Evolutionary conservation across 2,888 invertebrate genomes (phyloP).

Genomic region (Paralinhomoeus sp.): DNA sequence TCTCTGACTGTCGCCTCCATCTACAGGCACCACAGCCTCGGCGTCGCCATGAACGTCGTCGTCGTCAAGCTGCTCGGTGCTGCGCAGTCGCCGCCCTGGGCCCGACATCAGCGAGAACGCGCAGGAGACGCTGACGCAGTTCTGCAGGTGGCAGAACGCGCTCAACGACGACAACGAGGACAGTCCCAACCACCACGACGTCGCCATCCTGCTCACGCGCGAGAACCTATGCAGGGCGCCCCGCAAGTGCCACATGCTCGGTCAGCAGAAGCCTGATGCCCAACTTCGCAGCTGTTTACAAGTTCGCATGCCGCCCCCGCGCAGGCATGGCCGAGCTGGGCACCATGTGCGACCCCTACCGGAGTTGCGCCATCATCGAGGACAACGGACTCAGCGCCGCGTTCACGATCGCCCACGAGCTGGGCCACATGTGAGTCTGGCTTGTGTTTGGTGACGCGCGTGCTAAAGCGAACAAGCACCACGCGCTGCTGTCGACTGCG

Average conservation of each 20-base stretch:
- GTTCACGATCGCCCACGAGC: constrained; percentile 69
- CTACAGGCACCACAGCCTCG: constrained; percentile 55
- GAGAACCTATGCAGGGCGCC: constrained; percentile 43
- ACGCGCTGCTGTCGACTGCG: constrained; percentile 11
- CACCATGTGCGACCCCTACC: constrained; percentile 48
- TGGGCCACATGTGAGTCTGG: constrained; percentile 53
- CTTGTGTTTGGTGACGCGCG: no score
- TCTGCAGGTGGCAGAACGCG: constrained; percentile 49
- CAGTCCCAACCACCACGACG: constrained; percentile 32
- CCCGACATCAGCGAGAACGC: constrained; percentile 28
- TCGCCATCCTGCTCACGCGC: constrained; percentile 36
- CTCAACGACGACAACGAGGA: constrained; percentile 35
- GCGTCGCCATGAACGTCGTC: constrained; percentile 57
- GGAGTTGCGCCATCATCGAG: constrained; percentile 59
- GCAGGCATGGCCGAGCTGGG: constrained; percentile 53
- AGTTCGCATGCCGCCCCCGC: no score
- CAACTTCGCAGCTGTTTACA: no score
- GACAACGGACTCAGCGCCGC: constrained; percentile 67
- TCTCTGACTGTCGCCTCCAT: constrained; percentile 58
- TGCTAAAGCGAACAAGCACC: no score
- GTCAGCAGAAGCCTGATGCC: no score
- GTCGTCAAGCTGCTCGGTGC: constrained; percentile 47
- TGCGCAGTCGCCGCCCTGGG: not conserved
- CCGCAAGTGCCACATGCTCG: constrained; percentile 34
- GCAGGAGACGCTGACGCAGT: constrained; percentile 45